These are phyloP conservation scores for Boloria euphrosyne DNA, from an alignment of 2,888 invertebrate genomes.

Conservation along the genomic window DNA sequence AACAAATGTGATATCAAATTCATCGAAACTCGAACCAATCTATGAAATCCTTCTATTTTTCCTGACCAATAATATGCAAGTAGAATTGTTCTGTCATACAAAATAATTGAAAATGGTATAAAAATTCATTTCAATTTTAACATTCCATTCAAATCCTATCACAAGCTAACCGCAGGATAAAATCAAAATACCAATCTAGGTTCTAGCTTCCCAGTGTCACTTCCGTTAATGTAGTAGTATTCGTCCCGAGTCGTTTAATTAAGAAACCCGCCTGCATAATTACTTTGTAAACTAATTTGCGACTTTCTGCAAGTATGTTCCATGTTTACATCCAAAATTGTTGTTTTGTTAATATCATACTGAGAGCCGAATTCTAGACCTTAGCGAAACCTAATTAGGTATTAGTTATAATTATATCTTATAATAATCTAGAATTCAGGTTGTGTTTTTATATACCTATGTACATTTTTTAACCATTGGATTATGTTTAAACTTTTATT, in stretches of 20 bases:
- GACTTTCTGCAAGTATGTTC: conserved; percentile 19
- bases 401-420: not conserved
- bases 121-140: conserved; percentile 31
- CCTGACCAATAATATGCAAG: not conserved
- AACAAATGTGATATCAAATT: too few species aligned
- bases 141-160: conserved; percentile 40
- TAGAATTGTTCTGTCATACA: not conserved
- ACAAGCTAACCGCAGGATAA: conserved; percentile 31
- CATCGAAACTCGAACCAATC: too few species aligned
- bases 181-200: conserved; percentile 18
- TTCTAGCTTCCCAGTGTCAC: conserved; percentile 27
- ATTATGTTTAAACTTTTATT: too few species aligned
- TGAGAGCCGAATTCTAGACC: not conserved
- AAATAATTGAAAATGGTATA: conserved; percentile 9
- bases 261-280: conserved; percentile 21
- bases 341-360: conserved; percentile 11
- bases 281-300: conserved; percentile 22
- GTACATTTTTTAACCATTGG: too few species aligned
- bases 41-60: not conserved
- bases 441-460: too few species aligned
- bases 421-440: not conserved
- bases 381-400: not conserved
- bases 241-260: conserved; percentile 14
- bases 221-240: conserved; percentile 23
- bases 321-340: conserved; percentile 6